phyloP scores from a whole-genome alignment of 2,113 vertebrate species.

The Synodontis membranacea region DNA sequence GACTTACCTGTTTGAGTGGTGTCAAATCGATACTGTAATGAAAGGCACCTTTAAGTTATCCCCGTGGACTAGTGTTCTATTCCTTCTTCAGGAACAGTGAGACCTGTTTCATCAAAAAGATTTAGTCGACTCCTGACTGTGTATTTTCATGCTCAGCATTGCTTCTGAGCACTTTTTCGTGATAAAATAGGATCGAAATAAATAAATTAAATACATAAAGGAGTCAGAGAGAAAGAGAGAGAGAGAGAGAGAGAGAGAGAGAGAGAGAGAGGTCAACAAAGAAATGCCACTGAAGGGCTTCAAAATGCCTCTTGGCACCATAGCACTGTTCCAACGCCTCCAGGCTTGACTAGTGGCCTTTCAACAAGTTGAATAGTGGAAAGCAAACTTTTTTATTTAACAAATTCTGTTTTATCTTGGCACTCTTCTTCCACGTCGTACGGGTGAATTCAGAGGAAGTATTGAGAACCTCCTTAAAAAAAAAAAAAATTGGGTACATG shows the following conservation, averaged over 20 bases:
- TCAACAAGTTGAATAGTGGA: not conserved
- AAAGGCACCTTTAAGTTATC: slow-evolving; percentile 56
- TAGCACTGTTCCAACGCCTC: not conserved
- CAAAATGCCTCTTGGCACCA: slow-evolving; percentile 5
- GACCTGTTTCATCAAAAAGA: slow-evolving; percentile 28
- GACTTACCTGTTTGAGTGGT: slow-evolving; percentile 48
- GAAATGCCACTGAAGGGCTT: slow-evolving; percentile 13
- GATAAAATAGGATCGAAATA: not conserved
- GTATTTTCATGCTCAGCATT: not conserved
- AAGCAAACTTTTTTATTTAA: slow-evolving; percentile 1
- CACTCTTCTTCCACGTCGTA: not conserved
- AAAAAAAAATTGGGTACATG: not conserved
- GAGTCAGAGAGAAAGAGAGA: not conserved
- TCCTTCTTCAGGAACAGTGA: slow-evolving; percentile 44
- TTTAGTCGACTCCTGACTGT: not conserved
- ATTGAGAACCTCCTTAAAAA: too few species aligned
- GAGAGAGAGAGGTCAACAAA: slow-evolving; percentile 40
- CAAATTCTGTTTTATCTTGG: not conserved
- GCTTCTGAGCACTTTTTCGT: not conserved
- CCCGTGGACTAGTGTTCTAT: slow-evolving; percentile 44
- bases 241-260: not conserved
- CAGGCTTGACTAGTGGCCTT: not conserved
- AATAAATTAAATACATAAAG: not conserved
- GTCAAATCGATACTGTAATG: slow-evolving; percentile 35
- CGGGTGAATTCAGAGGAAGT: not conserved